Conservation (phyloP, 2,113 vertebrate genomes). For the Dryoscopus gambensis region DNA sequence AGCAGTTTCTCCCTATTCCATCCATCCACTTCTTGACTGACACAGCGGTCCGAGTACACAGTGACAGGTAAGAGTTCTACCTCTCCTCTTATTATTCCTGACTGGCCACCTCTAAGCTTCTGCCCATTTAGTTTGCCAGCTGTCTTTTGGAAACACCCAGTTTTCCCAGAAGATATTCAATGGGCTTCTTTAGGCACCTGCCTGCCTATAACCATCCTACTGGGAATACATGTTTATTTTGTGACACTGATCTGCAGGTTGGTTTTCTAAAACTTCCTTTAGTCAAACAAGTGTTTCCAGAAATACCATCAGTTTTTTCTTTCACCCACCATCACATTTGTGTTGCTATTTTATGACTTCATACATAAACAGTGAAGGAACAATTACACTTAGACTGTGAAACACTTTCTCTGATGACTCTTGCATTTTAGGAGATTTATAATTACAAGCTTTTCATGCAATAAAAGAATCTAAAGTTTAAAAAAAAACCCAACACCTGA, state of each 20-base stretch:
- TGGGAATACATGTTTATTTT: not conserved
- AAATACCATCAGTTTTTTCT: not conserved
- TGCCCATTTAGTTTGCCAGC: not conserved
- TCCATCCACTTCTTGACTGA: not conserved
- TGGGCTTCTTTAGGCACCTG: not conserved
- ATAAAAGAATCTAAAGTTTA: not conserved
- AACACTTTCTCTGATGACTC: not conserved
- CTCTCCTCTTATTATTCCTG: not conserved
- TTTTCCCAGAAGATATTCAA: not conserved
- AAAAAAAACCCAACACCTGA: not conserved
- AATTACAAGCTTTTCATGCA: not conserved
- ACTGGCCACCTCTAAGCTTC: not conserved
- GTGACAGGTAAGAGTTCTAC: not conserved
- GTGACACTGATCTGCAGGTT: not conserved
- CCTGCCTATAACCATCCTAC: not conserved
- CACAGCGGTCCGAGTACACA: accelerated
- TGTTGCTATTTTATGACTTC: not conserved
- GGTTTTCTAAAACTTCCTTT: not conserved
- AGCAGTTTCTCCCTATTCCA: not conserved
- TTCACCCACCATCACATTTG: not conserved
- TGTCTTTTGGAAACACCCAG: not conserved
- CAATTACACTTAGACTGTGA: not conserved
- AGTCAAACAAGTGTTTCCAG: not conserved
- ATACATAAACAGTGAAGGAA: not conserved
- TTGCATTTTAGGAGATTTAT: not conserved